Base-by-base conservation (phyloP, 1,140 invertebrate genomes). In the Nasonia giraulti region DNA sequence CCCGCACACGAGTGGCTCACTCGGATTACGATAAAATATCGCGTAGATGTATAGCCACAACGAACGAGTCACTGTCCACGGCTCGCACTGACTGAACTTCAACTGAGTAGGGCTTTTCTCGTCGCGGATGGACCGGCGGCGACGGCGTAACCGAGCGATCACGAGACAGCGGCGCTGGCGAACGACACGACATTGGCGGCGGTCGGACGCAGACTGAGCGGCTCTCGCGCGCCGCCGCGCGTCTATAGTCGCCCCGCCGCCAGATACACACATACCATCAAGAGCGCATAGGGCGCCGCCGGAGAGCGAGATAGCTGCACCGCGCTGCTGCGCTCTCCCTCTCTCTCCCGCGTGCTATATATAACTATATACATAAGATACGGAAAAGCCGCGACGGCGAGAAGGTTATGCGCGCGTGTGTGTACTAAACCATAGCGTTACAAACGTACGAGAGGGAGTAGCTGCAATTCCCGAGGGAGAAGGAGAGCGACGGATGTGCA, bases 101-200 rank as follows among this genome's bases (percentile, higher is more conserved):
- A 1, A 27, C 10, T 2, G 66, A 27, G 20, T 23, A 27, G 2
- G 66, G 23, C n/a, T 14, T 55, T 55, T 55, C 50, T 55, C 66
- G 66, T 69, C 66, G 66, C 8, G 23, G 66, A 80, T 80, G 79
- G 79, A 80, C 79, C 79, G 40, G n/a, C 66, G 50, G 8, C n/a
- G 37, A 78, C 75, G 66, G 17, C 14, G 14, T 71, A 71, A 77
- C 62, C 74, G 73, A n/a, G 75, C 82, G 73, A 66, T 55, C 33
- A 82, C 50, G 62, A 66, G 40, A 76, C 86, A 68, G 23, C 79
- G 40, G 14, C 75, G 66, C 10, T 66, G 80, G 27, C 17, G 40
- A 44, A 77, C 89, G 87, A 87, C 87, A 77, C 89, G 87, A 88
- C 88, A 88, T 87, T 87, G 86, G 86, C 87, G 89, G 83, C 87